Base-by-base conservation (phyloP, 1,140 invertebrate species). In the Drosophila persimilis region DNA sequence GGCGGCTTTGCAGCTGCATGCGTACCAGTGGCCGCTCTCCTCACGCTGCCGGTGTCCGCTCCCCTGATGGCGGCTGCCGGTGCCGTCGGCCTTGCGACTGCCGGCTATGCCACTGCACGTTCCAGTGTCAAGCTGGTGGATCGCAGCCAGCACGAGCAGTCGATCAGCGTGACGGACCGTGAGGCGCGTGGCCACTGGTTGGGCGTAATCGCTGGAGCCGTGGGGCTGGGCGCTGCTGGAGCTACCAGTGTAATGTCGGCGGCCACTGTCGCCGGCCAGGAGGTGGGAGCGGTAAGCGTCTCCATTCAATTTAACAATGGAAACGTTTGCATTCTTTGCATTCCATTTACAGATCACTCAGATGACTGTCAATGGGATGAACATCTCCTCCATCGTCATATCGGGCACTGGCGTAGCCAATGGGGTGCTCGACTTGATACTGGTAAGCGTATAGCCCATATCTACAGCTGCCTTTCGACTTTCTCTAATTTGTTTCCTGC, bases 71-170 rank as follows among this genome's bases (percentile, higher is more conserved):
- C 60, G 6, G 60, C 22, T 2, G 88, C 88, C 2, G 77, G 67
- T 15, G 46, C 8, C 6, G 65, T 89, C 2, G 74, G 75, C 9
- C 35, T 90, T 5, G 77, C 52, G 2, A 55, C 77, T 8, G 88
- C 75, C 1, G 77, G 69, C 2, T 91, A 88, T 63, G 45, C 72
- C 11, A 61, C 78, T 3, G 39, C 77, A 17, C 80, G 88, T 4
- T 83, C 90, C 0, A 56, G 66, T 11, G 47, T 20, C 4, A 67
- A 43, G 26, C 50, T 91, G 43, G 46, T 47, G 2, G 84, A 90
- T 84, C 88, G 90, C 35, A 69, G 55, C 53, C 58, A 54, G 24
- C 90, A 91, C 15, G 90, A 91, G 43, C 90, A 91, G 48, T 77
- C 86, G 0, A 91, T 86, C 7, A 77, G 29, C 44, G 55, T 91